phyloP scores from a whole-genome alignment of 2,888 invertebrate genomes.

The Brachyopa scutellaris region DNA sequence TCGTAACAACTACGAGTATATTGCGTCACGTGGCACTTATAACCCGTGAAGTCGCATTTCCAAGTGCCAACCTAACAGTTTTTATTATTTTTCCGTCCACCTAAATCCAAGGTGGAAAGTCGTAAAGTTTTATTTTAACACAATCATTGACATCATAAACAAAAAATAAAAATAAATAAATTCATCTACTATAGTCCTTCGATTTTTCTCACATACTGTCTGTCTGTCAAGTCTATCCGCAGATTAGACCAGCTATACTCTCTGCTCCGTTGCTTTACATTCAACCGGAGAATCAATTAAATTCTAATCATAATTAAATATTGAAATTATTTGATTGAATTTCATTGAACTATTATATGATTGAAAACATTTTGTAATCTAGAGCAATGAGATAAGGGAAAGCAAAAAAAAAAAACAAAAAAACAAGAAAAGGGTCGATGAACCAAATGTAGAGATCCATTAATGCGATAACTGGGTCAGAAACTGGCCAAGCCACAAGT shows the following conservation, averaged over 20 bases:
- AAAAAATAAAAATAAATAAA: not conserved
- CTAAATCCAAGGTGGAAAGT: not conserved
- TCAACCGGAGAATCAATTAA: conserved; percentile 20
- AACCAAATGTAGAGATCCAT: conserved; percentile 58
- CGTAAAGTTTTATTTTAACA: not conserved
- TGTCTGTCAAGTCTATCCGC: too few relatives aligned
- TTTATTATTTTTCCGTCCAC: too few relatives aligned
- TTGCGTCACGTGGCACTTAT: not conserved
- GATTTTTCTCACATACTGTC: not conserved
- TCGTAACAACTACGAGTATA: too few relatives aligned
- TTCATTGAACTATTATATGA: not conserved
- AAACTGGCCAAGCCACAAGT: conserved; percentile 28
- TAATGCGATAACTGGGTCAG: conserved; percentile 65
- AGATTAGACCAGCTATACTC: not conserved
- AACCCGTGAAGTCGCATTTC: too few relatives aligned
- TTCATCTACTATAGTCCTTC: not conserved
- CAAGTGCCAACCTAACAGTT: not conserved
- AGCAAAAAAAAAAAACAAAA: too few relatives aligned
- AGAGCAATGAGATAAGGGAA: conserved; percentile 1
- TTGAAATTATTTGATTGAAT: conserved; percentile 26
- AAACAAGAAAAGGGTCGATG: conserved; percentile 40
- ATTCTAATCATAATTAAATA: conserved; percentile 14
- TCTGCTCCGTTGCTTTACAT: not conserved
- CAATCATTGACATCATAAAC: not conserved
- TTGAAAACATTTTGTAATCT: conserved; percentile 8